phyloP scores from a whole-genome alignment of 2,113 vertebrate species.

The Ceyx margarethae region DNA sequence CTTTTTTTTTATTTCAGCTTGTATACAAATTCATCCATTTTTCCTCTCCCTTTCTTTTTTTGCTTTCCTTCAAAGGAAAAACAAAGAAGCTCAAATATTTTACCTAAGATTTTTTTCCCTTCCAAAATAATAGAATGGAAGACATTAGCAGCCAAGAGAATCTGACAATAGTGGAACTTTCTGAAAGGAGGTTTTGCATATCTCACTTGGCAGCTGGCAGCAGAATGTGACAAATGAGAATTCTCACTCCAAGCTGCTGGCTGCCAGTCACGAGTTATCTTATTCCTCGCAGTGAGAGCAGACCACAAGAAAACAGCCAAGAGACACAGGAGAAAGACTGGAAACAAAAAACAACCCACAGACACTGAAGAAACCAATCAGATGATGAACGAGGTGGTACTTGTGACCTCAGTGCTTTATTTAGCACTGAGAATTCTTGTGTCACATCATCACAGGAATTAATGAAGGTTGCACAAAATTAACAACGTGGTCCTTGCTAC shows the following conservation, averaged over 20 bases:
- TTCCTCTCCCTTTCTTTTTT: background rate
- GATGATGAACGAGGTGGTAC: background rate
- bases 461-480: conserved; percentile 20
- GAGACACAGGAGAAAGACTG: background rate
- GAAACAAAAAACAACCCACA: background rate
- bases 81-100: background rate
- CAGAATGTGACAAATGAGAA: conserved; percentile 56
- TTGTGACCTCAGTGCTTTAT: background rate
- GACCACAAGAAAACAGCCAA: background rate
- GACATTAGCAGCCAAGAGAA: conserved; percentile 11
- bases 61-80: background rate
- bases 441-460: background rate
- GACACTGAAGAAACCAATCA: background rate
- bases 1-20: rapidly evolving
- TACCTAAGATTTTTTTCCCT: background rate
- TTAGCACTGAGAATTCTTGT: background rate
- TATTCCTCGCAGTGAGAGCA: conserved; percentile 19
- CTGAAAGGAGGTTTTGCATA: conserved; percentile 50
- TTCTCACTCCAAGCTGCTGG: conserved; percentile 43
- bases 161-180: conserved; percentile 43
- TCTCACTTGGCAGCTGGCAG: conserved; percentile 56
- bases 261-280: conserved; percentile 66
- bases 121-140: conserved; percentile 15
- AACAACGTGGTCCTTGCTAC: background rate
- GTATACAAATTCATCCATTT: background rate